Conservation (phyloP, 64 coral and sea anemone genomes). For the Pocillopora damicornis region DNA sequence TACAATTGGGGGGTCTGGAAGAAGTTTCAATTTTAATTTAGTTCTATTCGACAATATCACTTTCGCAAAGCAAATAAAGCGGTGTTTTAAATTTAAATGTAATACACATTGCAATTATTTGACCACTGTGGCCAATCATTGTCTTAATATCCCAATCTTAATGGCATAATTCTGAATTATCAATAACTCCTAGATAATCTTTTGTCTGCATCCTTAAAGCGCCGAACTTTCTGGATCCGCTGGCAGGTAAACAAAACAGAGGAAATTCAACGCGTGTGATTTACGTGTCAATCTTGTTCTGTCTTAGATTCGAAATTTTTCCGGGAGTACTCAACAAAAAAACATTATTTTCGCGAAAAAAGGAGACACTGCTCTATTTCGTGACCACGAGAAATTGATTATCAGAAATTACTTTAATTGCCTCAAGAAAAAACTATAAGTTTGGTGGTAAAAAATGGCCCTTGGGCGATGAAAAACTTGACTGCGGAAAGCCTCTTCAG, state of each 20-base stretch:
- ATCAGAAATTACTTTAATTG: slow-evolving; percentile 3
- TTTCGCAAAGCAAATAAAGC: slow-evolving; percentile 31
- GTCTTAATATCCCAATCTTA: background rate
- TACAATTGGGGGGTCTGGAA: background rate
- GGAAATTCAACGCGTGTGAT: background rate
- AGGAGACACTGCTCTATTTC: background rate
- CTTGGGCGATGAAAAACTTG: background rate
- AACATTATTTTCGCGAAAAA: background rate
- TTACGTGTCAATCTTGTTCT: background rate
- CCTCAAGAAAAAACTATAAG: slow-evolving; percentile 5
- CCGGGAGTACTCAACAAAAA: background rate
- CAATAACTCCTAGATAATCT: background rate
- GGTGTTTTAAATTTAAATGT: slow-evolving; percentile 30
- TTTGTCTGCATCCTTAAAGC: background rate
- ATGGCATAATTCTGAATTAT: background rate
- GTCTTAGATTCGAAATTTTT: background rate
- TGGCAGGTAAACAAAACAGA: background rate
- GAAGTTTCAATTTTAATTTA: slow-evolving; percentile 44
- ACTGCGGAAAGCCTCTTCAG: background rate
- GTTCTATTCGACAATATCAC: slow-evolving; percentile 26
- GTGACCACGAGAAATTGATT: background rate
- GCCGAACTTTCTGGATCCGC: slow-evolving; percentile 4
- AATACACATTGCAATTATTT: slow-evolving; percentile 21
- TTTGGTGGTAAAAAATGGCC: background rate
- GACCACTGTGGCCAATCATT: background rate